Evolutionary conservation across 2,888 invertebrate genomes (phyloP).

Genomic region (Nomada flava): DNA sequence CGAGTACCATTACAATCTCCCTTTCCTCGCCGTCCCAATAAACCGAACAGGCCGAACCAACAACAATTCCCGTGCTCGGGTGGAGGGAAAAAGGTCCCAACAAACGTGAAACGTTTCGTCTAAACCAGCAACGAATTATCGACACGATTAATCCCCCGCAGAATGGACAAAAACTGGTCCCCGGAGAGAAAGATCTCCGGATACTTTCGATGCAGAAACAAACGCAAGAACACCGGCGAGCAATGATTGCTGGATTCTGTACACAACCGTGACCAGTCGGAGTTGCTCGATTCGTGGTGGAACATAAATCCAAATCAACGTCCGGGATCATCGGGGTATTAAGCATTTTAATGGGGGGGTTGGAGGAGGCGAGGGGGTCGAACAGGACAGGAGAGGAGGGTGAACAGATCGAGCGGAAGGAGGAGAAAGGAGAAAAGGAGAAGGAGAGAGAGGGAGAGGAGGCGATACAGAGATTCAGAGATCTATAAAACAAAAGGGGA

Average conservation of each 20-base stretch:
- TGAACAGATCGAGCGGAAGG: slow-evolving; percentile 11
- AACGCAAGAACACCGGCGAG: slow-evolving; percentile 48
- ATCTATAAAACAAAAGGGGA: slow-evolving; percentile 75
- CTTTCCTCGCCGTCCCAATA: no score
- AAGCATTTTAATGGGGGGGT: slow-evolving; percentile 65
- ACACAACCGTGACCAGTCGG: background rate
- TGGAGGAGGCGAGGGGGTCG: background rate
- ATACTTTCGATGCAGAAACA: slow-evolving; percentile 39
- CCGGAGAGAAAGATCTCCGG: slow-evolving; percentile 13
- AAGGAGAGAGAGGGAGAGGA: background rate
- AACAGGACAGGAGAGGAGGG: background rate
- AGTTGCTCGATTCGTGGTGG: slow-evolving; percentile 5
- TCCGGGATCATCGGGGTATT: slow-evolving; percentile 61
- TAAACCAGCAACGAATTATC: slow-evolving; percentile 30
- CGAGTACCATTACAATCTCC: background rate
- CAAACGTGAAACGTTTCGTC: background rate
- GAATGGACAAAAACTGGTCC: slow-evolving; percentile 34
- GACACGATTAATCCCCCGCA: slow-evolving; percentile 31
- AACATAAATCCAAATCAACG: slow-evolving; percentile 61
- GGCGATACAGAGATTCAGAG: slow-evolving; percentile 63
- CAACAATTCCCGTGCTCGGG: background rate
- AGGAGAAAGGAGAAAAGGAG: background rate
- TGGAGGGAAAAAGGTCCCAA: background rate
- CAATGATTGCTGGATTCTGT: slow-evolving; percentile 39
- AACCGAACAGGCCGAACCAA: no score